A percentile compares a stretch with the other conserved stretches of the same genome.
Conservation (phyloP, 2,113 vertebrate genomes). For the Sisor rabdophorus region DNA sequence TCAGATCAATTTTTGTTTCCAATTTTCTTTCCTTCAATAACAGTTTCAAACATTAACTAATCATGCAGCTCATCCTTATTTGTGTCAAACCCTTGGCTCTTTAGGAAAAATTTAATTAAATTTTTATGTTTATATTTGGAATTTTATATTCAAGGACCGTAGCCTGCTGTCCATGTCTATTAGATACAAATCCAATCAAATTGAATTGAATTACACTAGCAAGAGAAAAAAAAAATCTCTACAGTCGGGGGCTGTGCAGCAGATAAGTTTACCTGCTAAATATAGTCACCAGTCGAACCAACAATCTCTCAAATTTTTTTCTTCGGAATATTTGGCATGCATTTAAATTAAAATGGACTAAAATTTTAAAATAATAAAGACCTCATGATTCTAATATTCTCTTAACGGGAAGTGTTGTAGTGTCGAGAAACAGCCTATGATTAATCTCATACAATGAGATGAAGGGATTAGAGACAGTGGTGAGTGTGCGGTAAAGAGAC, state of each 20-base stretch:
- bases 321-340: neutral
- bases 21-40: neutral
- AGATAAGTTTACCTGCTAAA: neutral
- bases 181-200: too few species aligned
- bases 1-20: neutral
- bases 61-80: neutral
- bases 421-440: neutral
- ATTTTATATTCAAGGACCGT: too few species aligned
- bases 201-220: neutral
- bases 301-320: neutral
- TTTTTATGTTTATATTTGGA: too few species aligned
- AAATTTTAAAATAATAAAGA: neutral
- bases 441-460: neutral
- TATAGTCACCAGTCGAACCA: neutral
- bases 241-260: neutral
- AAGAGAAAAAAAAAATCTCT: neutral
- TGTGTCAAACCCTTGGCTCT: neutral
- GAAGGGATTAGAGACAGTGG: neutral
- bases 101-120: too few species aligned
- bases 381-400: neutral
- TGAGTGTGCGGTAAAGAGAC: too few species aligned
- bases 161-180: too few species aligned
- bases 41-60: neutral
- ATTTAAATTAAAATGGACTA: neutral
- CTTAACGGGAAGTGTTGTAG: neutral